Evolutionary conservation across 53 echinoderm and acorn worm genomes (phyloP).

Genomic region (Henricia sp.): DNA sequence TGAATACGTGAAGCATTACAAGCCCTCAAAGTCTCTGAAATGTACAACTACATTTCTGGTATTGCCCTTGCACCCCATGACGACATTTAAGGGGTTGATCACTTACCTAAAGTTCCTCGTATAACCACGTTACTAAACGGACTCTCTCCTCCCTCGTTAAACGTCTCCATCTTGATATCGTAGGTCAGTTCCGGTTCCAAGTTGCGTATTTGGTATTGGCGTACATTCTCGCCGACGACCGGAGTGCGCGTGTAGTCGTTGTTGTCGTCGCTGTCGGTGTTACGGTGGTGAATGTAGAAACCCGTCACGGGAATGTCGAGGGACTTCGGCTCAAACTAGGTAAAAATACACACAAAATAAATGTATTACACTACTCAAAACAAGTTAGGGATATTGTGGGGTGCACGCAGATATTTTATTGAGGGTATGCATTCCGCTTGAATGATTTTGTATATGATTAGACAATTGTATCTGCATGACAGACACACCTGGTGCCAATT

Average conservation of each 20-base stretch:
- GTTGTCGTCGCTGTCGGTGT: conserved; percentile 93
- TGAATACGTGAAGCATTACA: too few relatives aligned
- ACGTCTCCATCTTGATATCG: conserved; percentile 95
- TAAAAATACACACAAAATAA: background rate
- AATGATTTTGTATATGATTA: too few relatives aligned
- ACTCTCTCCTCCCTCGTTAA: conserved; percentile 74
- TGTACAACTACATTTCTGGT: background rate
- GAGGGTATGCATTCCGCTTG: too few relatives aligned
- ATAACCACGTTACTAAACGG: conserved; percentile 83
- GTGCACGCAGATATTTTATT: too few relatives aligned
- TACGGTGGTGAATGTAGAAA: conserved; percentile 83
- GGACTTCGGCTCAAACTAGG: conserved; percentile 67
- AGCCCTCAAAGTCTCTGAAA: too few relatives aligned
- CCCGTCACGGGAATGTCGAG: conserved; percentile 72
- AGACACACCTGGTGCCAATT: too few relatives aligned
- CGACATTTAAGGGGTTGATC: background rate
- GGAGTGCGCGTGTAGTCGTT: conserved; percentile 88
- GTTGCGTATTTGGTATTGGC: conserved; percentile 75
- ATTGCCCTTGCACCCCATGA: background rate
- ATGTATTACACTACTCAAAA: too few relatives aligned
- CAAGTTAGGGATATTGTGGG: too few relatives aligned
- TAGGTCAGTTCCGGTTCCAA: conserved; percentile 84
- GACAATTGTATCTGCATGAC: too few relatives aligned
- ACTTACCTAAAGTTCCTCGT: conserved; percentile 75
- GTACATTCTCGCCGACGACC: conserved; percentile 67